Base-by-base conservation (phyloP, 2,797 vertebrate species). In the Myotis planiceps region DNA sequence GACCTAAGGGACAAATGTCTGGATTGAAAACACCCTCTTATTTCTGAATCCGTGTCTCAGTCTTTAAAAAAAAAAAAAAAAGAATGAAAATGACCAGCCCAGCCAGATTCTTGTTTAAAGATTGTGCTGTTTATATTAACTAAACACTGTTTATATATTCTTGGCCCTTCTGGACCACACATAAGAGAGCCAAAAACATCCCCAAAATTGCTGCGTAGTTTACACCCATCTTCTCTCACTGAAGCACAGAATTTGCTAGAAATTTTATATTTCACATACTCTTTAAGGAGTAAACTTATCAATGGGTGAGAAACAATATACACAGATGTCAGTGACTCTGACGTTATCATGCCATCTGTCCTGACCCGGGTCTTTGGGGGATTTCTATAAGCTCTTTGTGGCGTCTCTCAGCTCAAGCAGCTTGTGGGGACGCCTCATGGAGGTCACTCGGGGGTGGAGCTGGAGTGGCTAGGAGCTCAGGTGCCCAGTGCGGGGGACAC, bases 301-400 rank as follows among this genome's bases (percentile, higher is more conserved):
- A 0, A 0, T 0, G 13, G 53, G 45, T 3, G 4, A 27, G 21
- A 5, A 53, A 65, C 0, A 0, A 12, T 2, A 13, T 1, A 3
- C 7, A 6, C 9, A 12, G 55, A 4, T 13, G 3, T 42, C n/a
- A 15, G 60, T 0, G 14, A 39, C 87, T 72, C 15, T 14, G 29
- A 58, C n/a, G 12, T 37, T 3, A 39, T 14, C 74, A 2, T n/a
- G 10, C 10, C 27, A 2, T 63, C 60, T 51, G 29, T 12, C 32
- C 63, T 12, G 55, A 47, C 29, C 34, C 4, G 0, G 0, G 1
- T 47, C 58, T 90, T 45, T 10, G 66, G 66, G 74, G 69, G 53
- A n/a, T 65, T 47, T 6, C 21, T 13, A 13, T 9, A 1, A 6
- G 21, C 42, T 45, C 27, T 21, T 5, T 16, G 27, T 6, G 25